These are phyloP conservation scores for Rhea pennata DNA, from an alignment of 2,113 vertebrate genomes.

Conservation along the genomic window DNA sequence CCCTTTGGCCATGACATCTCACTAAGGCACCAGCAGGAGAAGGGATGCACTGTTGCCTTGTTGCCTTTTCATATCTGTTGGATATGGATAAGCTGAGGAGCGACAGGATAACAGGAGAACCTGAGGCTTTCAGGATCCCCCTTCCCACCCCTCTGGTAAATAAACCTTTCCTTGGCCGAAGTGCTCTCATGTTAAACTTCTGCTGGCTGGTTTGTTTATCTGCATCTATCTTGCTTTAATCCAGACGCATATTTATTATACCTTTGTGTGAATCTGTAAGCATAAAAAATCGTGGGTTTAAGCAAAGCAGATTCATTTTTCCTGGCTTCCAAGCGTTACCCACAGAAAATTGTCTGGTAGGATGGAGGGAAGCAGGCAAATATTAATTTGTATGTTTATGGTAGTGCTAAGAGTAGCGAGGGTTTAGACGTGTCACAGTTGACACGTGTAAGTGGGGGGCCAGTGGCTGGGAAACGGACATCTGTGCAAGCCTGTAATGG, in stretches of 20 bases:
- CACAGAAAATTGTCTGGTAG: neutral
- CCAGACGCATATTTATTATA: neutral
- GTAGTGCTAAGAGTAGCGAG: neutral
- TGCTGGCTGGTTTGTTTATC: neutral
- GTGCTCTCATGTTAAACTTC: neutral
- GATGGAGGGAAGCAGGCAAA: neutral
- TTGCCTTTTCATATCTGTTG: neutral
- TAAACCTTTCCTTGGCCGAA: neutral
- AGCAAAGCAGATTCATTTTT: neutral
- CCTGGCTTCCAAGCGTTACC: neutral
- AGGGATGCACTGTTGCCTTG: rapidly evolving
- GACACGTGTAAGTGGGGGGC: neutral
- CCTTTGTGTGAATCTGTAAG: neutral
- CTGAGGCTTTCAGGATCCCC: neutral
- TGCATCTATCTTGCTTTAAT: neutral
- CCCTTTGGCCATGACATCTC: neutral
- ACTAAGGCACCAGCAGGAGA: neutral
- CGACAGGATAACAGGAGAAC: neutral
- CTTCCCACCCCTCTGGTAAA: neutral
- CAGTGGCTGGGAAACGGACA: neutral
- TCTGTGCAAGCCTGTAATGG: neutral
- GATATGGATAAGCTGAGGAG: no score
- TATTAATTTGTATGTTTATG: neutral
- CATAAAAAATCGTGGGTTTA: neutral
- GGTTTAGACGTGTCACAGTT: neutral